Percentiles rank a stretch among this genome's conserved stretches.
Conservation (phyloP, 2,113 vertebrate species). For the Anser cygnoides region DNA sequence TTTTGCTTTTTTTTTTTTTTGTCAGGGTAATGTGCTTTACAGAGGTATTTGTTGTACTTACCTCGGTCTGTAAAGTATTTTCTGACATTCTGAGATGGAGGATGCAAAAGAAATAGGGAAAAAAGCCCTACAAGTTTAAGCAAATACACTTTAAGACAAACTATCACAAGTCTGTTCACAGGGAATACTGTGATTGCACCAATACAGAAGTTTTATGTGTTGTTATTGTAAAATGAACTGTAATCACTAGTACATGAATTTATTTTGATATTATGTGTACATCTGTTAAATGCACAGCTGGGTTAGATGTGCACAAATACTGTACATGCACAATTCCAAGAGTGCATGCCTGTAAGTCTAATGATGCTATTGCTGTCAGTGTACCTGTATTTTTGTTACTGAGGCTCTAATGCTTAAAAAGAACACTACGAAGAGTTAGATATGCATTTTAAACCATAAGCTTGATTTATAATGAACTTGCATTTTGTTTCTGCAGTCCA, state of each 20-base stretch:
- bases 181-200: background rate
- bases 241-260: background rate
- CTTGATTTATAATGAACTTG: constrained; percentile 3
- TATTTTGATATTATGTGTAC: background rate
- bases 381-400: background rate
- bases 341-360: background rate
- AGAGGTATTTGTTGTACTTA: background rate
- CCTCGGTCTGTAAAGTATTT: background rate
- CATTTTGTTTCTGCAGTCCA: constrained; percentile 19
- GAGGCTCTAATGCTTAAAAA: constrained; percentile 17
- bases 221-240: background rate
- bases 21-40: background rate
- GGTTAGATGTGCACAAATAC: background rate
- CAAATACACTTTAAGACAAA: background rate
- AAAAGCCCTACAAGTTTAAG: background rate
- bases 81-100: background rate
- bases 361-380: background rate
- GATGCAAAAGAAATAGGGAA: background rate
- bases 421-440: background rate
- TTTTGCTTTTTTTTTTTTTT: background rate
- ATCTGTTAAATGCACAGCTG: background rate
- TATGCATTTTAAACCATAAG: background rate
- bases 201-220: background rate
- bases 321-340: background rate
- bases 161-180: background rate